Percentiles rank a stretch among this genome's conserved stretches.
Evolutionary conservation across 2,113 vertebrate species (phyloP).

Genomic region (Malurus melanocephalus): DNA sequence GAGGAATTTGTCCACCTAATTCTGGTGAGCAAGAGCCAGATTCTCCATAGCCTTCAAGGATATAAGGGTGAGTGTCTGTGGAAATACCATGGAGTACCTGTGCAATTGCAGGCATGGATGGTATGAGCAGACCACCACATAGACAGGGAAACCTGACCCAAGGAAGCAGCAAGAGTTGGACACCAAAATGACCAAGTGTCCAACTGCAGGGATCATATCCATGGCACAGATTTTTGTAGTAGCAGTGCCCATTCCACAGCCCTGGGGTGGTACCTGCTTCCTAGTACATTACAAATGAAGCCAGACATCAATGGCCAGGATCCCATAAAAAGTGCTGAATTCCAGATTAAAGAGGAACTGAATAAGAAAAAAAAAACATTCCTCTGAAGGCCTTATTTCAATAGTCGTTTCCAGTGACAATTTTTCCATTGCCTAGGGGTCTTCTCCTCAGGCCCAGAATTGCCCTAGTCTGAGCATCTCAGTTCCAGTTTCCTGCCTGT

Average conservation of each 20-base stretch:
- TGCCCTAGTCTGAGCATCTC: background rate
- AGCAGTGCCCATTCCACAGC: background rate
- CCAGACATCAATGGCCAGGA: background rate
- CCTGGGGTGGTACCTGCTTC: background rate
- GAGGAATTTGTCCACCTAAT: background rate
- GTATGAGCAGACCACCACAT: background rate
- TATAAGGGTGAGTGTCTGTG: background rate
- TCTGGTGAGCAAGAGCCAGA: background rate
- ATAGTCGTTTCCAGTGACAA: background rate
- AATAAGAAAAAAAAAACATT: background rate
- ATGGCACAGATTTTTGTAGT: background rate
- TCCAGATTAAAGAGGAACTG: background rate
- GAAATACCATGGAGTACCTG: background rate
- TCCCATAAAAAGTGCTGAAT: background rate
- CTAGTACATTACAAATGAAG: background rate
- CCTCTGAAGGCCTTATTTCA: background rate
- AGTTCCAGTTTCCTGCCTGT: background rate
- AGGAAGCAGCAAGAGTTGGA: background rate
- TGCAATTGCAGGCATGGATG: background rate
- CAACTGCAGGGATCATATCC: background rate
- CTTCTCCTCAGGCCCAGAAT: background rate
- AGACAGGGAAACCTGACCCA: background rate
- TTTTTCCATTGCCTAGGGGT: background rate
- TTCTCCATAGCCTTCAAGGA: background rate
- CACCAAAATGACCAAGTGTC: rapidly evolving